Evolutionary conservation across 1,140 invertebrate genomes (phyloP).

Genomic region (Dendrolimus kikuchii): DNA sequence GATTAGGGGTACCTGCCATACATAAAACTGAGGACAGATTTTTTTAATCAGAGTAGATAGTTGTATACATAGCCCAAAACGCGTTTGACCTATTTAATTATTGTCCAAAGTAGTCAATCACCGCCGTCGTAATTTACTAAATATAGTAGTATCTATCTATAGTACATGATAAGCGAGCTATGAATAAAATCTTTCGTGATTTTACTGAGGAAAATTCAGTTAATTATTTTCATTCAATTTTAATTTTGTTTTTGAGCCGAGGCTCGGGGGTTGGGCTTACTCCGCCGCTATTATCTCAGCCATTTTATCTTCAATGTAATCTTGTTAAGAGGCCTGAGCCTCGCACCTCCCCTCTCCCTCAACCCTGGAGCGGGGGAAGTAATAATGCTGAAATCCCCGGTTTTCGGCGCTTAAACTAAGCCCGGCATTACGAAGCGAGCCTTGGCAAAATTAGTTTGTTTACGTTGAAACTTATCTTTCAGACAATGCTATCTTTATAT

Average conservation of each 20-base stretch:
- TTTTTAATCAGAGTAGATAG: too few species aligned
- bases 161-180: too few species aligned
- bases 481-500: background rate
- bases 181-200: too few species aligned
- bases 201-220: conserved; percentile 11
- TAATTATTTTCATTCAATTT: conserved; percentile 40
- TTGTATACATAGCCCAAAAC: too few species aligned
- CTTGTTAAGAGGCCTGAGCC: conserved; percentile 62
- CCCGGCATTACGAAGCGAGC: conserved; percentile 45
- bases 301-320: conserved; percentile 69
- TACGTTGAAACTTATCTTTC: conserved; percentile 7
- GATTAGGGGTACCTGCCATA: too few species aligned
- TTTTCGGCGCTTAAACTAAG: conserved; percentile 61
- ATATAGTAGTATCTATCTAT: too few species aligned
- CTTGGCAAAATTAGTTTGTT: conserved; percentile 45
- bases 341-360: conserved; percentile 17
- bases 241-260: conserved; percentile 60
- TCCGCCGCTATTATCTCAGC: conserved; percentile 56
- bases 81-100: too few species aligned
- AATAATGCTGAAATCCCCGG: conserved; percentile 63
- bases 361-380: conserved; percentile 28
- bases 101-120: too few species aligned
- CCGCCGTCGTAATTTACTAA: too few species aligned
- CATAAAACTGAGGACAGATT: too few species aligned
- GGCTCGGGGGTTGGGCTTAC: conserved; percentile 41